Conservation (phyloP, 2,797 vertebrate genomes). For the Babyrousa celebensis region DNA sequence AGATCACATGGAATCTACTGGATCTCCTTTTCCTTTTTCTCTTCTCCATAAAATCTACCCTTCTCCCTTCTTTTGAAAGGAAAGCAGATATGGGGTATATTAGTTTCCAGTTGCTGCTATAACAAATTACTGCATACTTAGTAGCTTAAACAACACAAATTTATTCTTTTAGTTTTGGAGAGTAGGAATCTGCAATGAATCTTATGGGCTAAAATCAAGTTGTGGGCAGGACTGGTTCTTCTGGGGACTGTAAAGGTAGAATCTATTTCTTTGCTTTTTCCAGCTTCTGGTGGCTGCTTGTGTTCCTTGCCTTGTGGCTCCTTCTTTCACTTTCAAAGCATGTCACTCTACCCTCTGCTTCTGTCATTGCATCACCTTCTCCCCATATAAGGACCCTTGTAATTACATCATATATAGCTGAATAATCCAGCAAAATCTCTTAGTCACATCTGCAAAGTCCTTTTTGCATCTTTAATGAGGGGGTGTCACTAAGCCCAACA, state of each 20-base stretch:
- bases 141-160: background rate
- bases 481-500: background rate
- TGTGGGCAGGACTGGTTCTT: background rate
- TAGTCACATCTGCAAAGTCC: constrained; percentile 10
- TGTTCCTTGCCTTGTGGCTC: background rate
- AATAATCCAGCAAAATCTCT: background rate
- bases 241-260: background rate
- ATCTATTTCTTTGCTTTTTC: background rate
- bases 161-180: background rate
- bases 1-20: background rate
- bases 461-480: background rate
- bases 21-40: constrained; percentile 53
- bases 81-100: background rate
- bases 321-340: background rate
- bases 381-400: background rate
- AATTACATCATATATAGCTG: background rate
- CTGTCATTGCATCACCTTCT: background rate
- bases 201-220: background rate
- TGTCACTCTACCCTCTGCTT: background rate
- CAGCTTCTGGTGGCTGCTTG: background rate
- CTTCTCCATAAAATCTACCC: background rate
- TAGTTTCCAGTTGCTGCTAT: constrained; percentile 3
- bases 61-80: constrained; percentile 48
- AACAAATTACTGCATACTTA: background rate
- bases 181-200: background rate